These are phyloP conservation scores for Dromius quadrimaculatus DNA, from an alignment of 2,888 invertebrate genomes.

Conservation along the genomic window DNA sequence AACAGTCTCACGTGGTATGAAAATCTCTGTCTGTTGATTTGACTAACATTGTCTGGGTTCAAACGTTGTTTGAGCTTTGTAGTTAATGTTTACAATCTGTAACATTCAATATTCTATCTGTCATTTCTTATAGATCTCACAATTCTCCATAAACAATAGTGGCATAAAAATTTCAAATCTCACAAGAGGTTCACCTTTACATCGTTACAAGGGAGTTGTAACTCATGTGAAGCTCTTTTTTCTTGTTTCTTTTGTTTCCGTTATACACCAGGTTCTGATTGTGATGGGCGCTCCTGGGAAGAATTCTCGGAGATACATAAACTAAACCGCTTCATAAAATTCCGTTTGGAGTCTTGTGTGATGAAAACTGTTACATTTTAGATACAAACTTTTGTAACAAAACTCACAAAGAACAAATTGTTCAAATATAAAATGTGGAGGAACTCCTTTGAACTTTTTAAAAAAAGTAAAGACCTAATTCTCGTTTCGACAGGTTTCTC, in stretches of 20 bases:
- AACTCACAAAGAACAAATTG: constrained; percentile 24
- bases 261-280: constrained; percentile 44
- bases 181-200: too few species aligned
- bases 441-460: constrained; percentile 2
- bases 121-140: too few species aligned
- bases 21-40: too few species aligned
- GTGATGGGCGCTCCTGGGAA: constrained; percentile 46
- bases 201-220: background rate
- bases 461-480: too few species aligned
- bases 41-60: too few species aligned
- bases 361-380: constrained; percentile 38
- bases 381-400: constrained; percentile 27
- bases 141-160: too few species aligned
- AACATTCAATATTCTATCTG: too few species aligned
- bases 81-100: too few species aligned
- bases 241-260: constrained; percentile 26
- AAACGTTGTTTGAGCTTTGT: too few species aligned
- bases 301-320: constrained; percentile 39
- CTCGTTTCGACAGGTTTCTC: too few species aligned
- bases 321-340: constrained; percentile 41
- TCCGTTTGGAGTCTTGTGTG: constrained; percentile 47
- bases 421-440: constrained; percentile 10
- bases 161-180: too few species aligned
- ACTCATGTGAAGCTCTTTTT: background rate
- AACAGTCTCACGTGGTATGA: too few species aligned